Evolutionary conservation across 2,797 vertebrate genomes (phyloP).

Genomic region (Leptodactylus fallax): DNA sequence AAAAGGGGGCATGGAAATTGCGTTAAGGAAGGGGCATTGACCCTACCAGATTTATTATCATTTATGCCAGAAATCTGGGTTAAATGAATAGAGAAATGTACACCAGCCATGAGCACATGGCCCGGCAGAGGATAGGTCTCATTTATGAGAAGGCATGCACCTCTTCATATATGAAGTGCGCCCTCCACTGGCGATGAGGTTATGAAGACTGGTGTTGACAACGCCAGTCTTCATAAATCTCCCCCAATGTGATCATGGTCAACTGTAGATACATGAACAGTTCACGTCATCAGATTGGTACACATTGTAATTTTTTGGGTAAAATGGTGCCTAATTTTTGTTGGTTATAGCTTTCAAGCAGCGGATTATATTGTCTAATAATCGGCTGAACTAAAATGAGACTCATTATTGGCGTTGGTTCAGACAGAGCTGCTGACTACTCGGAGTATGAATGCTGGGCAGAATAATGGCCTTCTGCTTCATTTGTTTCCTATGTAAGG

Average conservation of each 20-base stretch:
- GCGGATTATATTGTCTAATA: constrained; percentile 14
- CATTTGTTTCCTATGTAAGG: constrained; percentile 64
- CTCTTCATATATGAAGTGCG: no score
- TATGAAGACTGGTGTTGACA: no score
- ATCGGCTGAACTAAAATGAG: constrained; percentile 20
- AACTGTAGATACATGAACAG: background rate
- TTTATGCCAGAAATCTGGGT: no score
- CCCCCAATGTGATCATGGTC: background rate
- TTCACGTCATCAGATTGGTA: background rate
- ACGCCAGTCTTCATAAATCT: background rate
- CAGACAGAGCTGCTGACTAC: constrained; percentile 9
- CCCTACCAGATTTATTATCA: no score
- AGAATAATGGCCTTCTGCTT: constrained; percentile 58
- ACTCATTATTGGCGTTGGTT: constrained; percentile 28
- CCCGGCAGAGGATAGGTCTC: no score
- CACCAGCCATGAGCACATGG: no score
- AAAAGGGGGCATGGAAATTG: no score
- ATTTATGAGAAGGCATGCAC: no score
- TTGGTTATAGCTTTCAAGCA: background rate
- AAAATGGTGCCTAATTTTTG: background rate
- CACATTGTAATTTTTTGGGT: background rate
- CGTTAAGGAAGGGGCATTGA: no score
- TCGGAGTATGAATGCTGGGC: constrained; percentile 4
- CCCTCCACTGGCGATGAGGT: no score
- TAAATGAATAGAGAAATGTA: no score